phyloP scores from a whole-genome alignment of 2,888 invertebrate species.

The Tholera decimalis region DNA sequence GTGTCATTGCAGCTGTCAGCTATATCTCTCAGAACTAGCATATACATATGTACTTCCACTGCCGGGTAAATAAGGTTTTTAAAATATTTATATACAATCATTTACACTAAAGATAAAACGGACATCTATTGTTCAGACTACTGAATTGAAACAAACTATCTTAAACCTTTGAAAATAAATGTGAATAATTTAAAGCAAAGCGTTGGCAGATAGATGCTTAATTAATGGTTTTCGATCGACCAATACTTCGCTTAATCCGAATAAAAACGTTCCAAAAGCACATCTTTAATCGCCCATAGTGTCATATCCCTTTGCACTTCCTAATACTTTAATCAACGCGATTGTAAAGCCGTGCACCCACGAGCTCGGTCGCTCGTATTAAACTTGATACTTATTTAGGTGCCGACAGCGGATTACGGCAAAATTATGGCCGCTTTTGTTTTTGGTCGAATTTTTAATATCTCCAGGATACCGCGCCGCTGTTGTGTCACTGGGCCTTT shows the following conservation, averaged over 20 bases:
- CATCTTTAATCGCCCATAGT: slow-evolving; percentile 3
- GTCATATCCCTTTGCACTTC: slow-evolving; percentile 19
- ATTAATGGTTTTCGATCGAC: too few relatives aligned
- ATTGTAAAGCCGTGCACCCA: slow-evolving; percentile 47
- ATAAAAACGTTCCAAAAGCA: background rate
- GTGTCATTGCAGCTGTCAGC: slow-evolving; percentile 24
- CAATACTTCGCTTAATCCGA: background rate
- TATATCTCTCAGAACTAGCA: slow-evolving; percentile 13
- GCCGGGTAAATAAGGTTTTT: background rate
- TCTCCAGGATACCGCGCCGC: slow-evolving; percentile 56
- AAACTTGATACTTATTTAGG: slow-evolving; percentile 64
- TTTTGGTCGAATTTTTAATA: slow-evolving; percentile 73
- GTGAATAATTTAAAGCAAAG: background rate
- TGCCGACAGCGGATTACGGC: slow-evolving; percentile 60
- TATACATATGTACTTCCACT: slow-evolving; percentile 8
- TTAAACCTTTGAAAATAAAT: background rate
- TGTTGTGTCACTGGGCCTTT: slow-evolving; percentile 65
- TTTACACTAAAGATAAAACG: background rate
- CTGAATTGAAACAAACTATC: background rate
- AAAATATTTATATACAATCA: slow-evolving; percentile 12
- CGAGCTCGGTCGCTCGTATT: slow-evolving; percentile 28
- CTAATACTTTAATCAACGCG: slow-evolving; percentile 62
- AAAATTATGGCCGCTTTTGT: slow-evolving; percentile 71
- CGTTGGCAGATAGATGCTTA: background rate
- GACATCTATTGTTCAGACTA: background rate